These are phyloP conservation scores for Arizona elegans DNA, from an alignment of 2,113 vertebrate species.

Conservation along the genomic window DNA sequence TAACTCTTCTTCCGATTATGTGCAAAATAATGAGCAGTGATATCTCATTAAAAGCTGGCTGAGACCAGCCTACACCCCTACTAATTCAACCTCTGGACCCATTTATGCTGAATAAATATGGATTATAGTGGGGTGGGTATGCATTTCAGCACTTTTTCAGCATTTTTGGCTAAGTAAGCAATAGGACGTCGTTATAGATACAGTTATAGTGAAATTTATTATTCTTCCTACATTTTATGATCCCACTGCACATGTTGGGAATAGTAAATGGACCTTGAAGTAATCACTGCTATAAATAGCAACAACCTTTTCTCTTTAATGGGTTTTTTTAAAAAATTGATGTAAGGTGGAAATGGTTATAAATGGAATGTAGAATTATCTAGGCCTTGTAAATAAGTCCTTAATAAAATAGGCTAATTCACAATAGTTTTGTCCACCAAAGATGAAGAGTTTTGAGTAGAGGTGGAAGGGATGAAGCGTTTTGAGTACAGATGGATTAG, in stretches of 20 bases:
- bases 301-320: not conserved
- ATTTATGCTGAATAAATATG: conserved; percentile 52
- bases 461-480: not conserved
- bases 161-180: conserved; percentile 31
- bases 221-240: not conserved
- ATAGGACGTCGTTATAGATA: conserved; percentile 15
- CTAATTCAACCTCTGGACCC: conserved; percentile 41
- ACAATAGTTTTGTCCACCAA: not conserved
- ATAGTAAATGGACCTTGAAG: not conserved
- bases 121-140: not conserved
- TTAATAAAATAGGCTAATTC: not conserved
- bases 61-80: conserved; percentile 47
- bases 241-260: not conserved
- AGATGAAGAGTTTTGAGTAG: not conserved
- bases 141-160: conserved; percentile 2
- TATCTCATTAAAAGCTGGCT: conserved; percentile 53
- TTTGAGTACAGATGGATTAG: not conserved
- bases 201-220: not conserved
- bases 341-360: not conserved
- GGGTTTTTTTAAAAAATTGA: not conserved
- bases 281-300: not conserved
- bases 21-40: conserved; percentile 48
- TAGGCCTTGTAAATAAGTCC: not conserved
- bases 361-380: not conserved
- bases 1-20: not conserved